Evolutionary conservation across 2,113 vertebrate species (phyloP).

Genomic region (Alligator mississippiensis): DNA sequence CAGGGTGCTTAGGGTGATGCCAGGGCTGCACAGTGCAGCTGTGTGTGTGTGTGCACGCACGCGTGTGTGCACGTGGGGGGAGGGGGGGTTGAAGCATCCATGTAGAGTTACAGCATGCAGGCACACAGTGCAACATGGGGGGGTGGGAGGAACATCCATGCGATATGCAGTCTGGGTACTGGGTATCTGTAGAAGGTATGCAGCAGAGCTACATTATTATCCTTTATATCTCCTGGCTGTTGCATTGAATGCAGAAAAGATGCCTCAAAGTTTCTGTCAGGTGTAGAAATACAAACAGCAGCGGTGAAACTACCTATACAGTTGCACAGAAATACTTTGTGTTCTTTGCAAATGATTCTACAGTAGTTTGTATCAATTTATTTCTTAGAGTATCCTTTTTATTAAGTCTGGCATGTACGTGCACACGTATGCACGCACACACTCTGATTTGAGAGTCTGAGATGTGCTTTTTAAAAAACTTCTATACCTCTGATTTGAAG

Average conservation of each 20-base stretch:
- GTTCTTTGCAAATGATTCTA: not conserved
- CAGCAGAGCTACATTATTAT: slow-evolving; percentile 3
- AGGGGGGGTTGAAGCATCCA: too few species aligned
- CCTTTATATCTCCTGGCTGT: not conserved
- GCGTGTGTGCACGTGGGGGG: too few species aligned
- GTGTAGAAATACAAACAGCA: not conserved
- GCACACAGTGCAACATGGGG: too few species aligned
- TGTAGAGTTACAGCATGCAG: too few species aligned
- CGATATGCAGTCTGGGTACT: too few species aligned
- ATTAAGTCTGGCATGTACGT: slow-evolving; percentile 23
- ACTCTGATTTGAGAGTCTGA: too few species aligned
- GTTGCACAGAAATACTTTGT: not conserved
- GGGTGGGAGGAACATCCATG: too few species aligned
- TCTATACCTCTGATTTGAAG: slow-evolving; percentile 19
- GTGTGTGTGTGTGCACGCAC: too few species aligned
- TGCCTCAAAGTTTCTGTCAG: not conserved
- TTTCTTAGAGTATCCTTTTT: slow-evolving; percentile 1
- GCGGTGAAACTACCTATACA: not conserved
- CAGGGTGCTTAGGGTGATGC: too few species aligned
- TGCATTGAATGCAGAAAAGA: not conserved
- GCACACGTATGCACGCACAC: too few species aligned
- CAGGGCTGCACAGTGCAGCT: too few species aligned
- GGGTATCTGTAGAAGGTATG: not conserved
- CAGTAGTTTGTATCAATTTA: not conserved
- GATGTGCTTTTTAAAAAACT: not conserved